A percentile compares a stretch with the other conserved stretches of the same genome.
phyloP scores from a whole-genome alignment of 2,113 vertebrate genomes.

The Tylochromis polylepis region DNA sequence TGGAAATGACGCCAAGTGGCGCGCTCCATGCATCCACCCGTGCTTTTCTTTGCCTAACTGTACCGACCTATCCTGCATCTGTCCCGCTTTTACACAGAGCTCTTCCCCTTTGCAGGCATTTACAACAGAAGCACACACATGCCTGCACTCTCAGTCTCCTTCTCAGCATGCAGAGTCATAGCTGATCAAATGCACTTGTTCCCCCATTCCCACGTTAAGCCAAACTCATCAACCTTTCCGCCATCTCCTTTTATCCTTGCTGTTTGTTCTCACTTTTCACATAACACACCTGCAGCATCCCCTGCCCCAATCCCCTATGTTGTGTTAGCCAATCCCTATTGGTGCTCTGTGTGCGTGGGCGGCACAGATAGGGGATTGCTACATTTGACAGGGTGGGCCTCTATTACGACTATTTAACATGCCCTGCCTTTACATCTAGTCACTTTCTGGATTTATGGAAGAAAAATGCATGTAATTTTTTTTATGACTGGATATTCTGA shows the following conservation, averaged over 20 bases:
- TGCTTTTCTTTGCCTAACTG: not conserved
- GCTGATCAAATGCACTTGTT: constrained; percentile 52
- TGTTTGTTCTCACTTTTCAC: constrained; percentile 6
- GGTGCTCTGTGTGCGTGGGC: constrained; percentile 75
- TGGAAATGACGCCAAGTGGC: not conserved
- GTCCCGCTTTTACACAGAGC: constrained; percentile 2
- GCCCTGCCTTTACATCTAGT: constrained; percentile 60
- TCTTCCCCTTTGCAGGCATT: constrained; percentile 41
- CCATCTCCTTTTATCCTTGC: not conserved
- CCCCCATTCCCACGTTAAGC: not conserved
- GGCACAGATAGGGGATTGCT: constrained; percentile 64
- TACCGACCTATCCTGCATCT: not conserved
- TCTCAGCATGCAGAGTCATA: constrained; percentile 25
- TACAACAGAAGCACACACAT: constrained; percentile 54
- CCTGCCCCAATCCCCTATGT: constrained; percentile 50
- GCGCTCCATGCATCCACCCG: not conserved
- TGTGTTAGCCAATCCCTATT: constrained; percentile 65
- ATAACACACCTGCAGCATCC: constrained; percentile 31
- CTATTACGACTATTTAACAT: constrained; percentile 31
- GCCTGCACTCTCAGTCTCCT: constrained; percentile 7
- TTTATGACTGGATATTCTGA: constrained; percentile 68
- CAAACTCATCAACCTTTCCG: constrained; percentile 7
- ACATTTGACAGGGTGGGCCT: constrained; percentile 52
- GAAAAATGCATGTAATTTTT: constrained; percentile 67
- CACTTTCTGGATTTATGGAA: constrained; percentile 57